A percentile compares a stretch with the other conserved stretches of the same genome.
phyloP scores from a whole-genome alignment of 2,888 invertebrate genomes.

The Pyralis farinalis region DNA sequence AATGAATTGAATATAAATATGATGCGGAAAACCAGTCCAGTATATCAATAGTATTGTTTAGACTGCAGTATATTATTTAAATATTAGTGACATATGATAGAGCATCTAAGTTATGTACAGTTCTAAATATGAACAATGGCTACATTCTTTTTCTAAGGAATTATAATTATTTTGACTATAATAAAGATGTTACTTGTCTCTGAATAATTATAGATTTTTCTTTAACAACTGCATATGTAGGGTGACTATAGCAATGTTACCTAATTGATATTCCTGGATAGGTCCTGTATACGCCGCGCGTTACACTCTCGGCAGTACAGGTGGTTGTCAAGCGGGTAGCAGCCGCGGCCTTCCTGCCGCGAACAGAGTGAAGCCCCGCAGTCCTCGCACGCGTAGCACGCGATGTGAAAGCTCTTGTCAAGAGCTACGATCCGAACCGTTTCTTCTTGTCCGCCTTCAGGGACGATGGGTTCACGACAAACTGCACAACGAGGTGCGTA shows the following conservation, averaged over 20 bases:
- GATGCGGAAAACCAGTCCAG: too few relatives aligned
- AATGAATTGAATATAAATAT: too few relatives aligned
- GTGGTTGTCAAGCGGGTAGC: conserved; percentile 98
- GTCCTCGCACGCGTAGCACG: conserved; percentile 98
- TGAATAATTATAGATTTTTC: too few relatives aligned
- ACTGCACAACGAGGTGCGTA: conserved; percentile 99
- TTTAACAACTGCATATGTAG: too few relatives aligned
- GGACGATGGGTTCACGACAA: conserved; percentile 97
- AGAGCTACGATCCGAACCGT: conserved; percentile 98
- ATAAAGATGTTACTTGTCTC: too few relatives aligned
- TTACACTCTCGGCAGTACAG: conserved; percentile 98
- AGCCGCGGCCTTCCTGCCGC: conserved; percentile 96
- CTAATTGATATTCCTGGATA: conserved; percentile 84
- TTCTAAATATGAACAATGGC: too few relatives aligned
- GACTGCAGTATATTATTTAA: too few relatives aligned
- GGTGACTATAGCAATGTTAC: background rate
- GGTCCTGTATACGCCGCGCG: conserved; percentile 93
- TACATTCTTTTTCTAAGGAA: too few relatives aligned
- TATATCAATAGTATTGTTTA: too few relatives aligned
- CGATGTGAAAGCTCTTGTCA: conserved; percentile 97
- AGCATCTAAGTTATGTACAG: too few relatives aligned
- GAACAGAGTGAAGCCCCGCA: conserved; percentile 94
- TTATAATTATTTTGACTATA: too few relatives aligned
- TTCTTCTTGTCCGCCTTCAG: conserved; percentile 96
- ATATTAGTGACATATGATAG: too few relatives aligned